Evolutionary conservation across 1,140 invertebrate genomes (phyloP), one percentile per base, ranked within the genome.

Genomic region (Atta cephalotes): DNA sequence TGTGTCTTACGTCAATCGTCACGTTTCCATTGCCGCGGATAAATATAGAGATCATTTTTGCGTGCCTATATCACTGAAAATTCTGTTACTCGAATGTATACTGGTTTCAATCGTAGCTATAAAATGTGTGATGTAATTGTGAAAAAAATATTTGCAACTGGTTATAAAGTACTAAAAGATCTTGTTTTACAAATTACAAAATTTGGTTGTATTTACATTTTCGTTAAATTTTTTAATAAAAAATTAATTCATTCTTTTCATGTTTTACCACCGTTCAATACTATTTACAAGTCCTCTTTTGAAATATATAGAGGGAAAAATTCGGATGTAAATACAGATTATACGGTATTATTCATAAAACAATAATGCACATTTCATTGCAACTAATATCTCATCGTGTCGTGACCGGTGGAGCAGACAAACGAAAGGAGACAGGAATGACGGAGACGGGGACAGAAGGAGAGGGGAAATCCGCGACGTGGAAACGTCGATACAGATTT

Each of bases 311-410:
- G 3, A 31, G 3, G 49, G 39, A 53, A n/a, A 56, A 2, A 56
- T 68, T 6, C 5, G 10, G 10, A 25, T 28, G 88, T 92, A 92
- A 90, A 92, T 92, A 92, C 90, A 85, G 7, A 92, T 91, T 87
- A 68, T 86, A 87, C 80, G 45, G 5, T 45, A 35, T 76, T 74
- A 87, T 85, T 91, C 80, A 82, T 76, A 85, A 89, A 90, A 92
- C 90, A 92, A 92, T 87, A 88, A 92, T 74, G 82, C 91, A 92
- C 88, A 70, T 84, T 88, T 84, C 82, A 21, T 84, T n/a, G 91
- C 90, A 89, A 92, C 92, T 92, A 93, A 93, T 91, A 89, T 87
- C 85, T 91, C 88, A 80, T 74, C 88, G 78, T 90, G 86, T 85
- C 60, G 62, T 28, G 58, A 70, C n/a, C 65, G 16, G 21, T 1